phyloP scores from a whole-genome alignment of 2,113 vertebrate genomes.

The Rhabdomys dilectus region DNA sequence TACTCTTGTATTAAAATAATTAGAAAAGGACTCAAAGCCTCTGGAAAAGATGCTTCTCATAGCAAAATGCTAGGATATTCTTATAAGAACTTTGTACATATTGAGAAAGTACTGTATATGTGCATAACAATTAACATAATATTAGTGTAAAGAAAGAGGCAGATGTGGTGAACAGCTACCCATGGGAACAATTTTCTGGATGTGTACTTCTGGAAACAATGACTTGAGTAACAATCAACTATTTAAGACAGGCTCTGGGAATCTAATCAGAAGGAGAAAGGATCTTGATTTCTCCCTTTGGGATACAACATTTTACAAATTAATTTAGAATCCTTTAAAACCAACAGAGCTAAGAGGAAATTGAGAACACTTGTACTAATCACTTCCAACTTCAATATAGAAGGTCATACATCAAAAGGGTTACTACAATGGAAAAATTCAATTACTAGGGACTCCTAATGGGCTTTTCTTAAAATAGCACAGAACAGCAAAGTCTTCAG shows the following conservation, averaged over 20 bases:
- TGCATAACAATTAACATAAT: background rate
- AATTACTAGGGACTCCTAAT: constrained; percentile 68
- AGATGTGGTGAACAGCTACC: background rate
- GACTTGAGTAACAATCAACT: constrained; percentile 43
- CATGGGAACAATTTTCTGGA: background rate
- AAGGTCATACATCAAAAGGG: constrained; percentile 71
- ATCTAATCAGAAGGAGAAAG: constrained; percentile 55
- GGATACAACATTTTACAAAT: constrained; percentile 76
- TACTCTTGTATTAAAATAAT: background rate
- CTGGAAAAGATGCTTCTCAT: background rate
- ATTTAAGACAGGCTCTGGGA: constrained; percentile 44
- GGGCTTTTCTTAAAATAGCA: constrained; percentile 69
- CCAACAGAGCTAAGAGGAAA: constrained; percentile 72
- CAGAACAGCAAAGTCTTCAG: constrained; percentile 40
- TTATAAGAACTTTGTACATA: background rate
- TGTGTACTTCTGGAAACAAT: background rate
- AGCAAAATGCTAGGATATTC: background rate
- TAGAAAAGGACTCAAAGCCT: background rate
- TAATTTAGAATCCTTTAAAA: constrained; percentile 80
- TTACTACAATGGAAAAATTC: constrained; percentile 78
- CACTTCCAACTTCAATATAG: constrained; percentile 53
- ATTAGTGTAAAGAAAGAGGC: background rate
- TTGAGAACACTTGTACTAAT: constrained; percentile 77
- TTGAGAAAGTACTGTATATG: background rate
- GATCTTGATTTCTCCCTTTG: constrained; percentile 69